A percentile compares a stretch with the other conserved stretches of the same genome.
These are phyloP conservation scores for Sipha maydis DNA, from an alignment of 2,888 invertebrate species.

Conservation along the genomic window DNA sequence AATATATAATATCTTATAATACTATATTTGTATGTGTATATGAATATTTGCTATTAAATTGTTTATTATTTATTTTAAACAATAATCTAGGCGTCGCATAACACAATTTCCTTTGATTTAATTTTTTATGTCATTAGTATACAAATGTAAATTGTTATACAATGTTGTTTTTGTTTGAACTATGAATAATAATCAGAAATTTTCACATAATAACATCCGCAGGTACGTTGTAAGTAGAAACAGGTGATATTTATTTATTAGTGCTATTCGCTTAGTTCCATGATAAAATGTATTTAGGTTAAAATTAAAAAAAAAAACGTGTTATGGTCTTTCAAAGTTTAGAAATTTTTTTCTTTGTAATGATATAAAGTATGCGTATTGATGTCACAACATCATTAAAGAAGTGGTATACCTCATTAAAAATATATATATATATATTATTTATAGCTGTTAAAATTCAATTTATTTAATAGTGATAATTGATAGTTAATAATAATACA, in stretches of 20 bases:
- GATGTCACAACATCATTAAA: slow-evolving; percentile 1
- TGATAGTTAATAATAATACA: not conserved
- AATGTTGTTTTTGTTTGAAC: slow-evolving; percentile 23
- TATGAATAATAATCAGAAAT: slow-evolving; percentile 44
- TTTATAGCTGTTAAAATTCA: not conserved
- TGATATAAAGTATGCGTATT: not conserved
- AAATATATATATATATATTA: too few species aligned
- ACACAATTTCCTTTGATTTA: slow-evolving; percentile 47
- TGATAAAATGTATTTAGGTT: too few species aligned
- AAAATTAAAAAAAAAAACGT: too few species aligned
- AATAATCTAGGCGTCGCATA: not conserved
- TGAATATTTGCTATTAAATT: too few species aligned
- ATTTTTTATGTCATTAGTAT: too few species aligned
- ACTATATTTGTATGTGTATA: too few species aligned
- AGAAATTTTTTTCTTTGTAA: not conserved
- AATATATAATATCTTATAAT: not conserved
- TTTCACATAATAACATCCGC: slow-evolving; percentile 17
- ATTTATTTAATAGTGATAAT: not conserved
- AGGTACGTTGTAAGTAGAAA: not conserved
- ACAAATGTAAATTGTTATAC: slow-evolving; percentile 38
- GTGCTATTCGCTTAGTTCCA: not conserved
- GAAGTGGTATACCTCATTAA: not conserved
- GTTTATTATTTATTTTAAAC: not conserved
- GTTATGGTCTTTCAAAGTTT: not conserved
- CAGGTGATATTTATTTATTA: not conserved